Base-by-base conservation (phyloP, 2,797 vertebrate genomes). In the Pygocentrus nattereri region DNA sequence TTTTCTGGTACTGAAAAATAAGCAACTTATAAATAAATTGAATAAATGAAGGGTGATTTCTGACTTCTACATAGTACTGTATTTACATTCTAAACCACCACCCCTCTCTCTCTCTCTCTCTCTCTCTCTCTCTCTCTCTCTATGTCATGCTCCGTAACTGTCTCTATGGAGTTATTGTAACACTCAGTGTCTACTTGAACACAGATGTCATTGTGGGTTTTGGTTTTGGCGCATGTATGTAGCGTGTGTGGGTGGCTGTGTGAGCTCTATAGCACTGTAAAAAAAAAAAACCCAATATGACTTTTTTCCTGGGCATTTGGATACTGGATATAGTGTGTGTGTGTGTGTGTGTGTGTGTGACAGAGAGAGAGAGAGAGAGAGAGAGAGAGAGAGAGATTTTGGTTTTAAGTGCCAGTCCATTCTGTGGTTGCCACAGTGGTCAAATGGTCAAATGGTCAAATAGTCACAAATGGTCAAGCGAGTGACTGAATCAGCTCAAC, bases 191-290 rank as follows among this genome's bases (percentile, higher is more conserved):
- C 58, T 67, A 34, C 41, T 78, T 62, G 34, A 65, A 52, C 49
- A 52, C 68, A 77, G 34, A 80, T 87, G 85, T 68, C 58, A 44
- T 68, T 61, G 78, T 85, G 85, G 74, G 78, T 86, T 81, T 73
- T 64, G 77, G 23, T 82, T 70, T 82, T 56, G 50, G 41, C n/a
- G 27, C 27, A 7, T 74, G 64, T 77, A 58, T 52, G 50, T 75
- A n/a, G 21, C n/a, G n/a, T 70, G 72, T 80, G 84, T 70, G 74
- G 84, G 80, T 23, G 80, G 59, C 76, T 85, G n/a, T 54, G 30
- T 69, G 78, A 64, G 61, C 71, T 70, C 61, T 75, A 64, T 47
- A 82, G 70, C 67, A 5, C 75, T 79, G 78, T 44, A 71, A 79
- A 85, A 69, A 80, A 74, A n/a, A 83, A 34, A 74, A 41, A 67